A percentile compares a stretch with the other conserved stretches of the same genome.
Evolutionary conservation across 2,797 vertebrate genomes (phyloP).

Genomic region (Enteromius trimaculatus): DNA sequence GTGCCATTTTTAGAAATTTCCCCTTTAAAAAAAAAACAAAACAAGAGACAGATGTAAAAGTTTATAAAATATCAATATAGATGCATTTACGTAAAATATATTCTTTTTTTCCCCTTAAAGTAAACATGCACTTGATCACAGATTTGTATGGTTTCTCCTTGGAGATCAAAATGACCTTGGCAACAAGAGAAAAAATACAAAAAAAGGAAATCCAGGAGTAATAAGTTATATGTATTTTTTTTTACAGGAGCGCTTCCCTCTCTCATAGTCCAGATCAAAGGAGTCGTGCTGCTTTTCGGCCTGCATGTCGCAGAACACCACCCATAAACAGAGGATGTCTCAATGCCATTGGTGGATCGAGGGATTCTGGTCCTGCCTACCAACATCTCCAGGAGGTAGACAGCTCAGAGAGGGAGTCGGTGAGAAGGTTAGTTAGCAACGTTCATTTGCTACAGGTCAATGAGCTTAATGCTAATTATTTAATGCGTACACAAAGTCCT

Average conservation of each 20-base stretch:
- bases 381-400: conserved; percentile 79
- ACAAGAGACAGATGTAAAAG: background rate
- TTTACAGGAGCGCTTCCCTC: conserved; percentile 66
- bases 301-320: conserved; percentile 69
- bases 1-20: background rate
- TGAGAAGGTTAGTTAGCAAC: conserved; percentile 68
- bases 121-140: background rate
- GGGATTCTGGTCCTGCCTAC: conserved; percentile 77
- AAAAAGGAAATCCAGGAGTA: background rate
- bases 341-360: conserved; percentile 72
- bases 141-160: background rate
- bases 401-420: conserved; percentile 69
- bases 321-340: conserved; percentile 72
- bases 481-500: background rate
- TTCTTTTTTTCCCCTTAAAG: too few relatives aligned
- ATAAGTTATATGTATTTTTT: background rate
- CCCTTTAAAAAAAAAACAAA: too few relatives aligned
- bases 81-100: background rate
- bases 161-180: background rate
- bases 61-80: background rate
- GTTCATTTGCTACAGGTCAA: conserved; percentile 14
- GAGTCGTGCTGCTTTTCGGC: conserved; percentile 63
- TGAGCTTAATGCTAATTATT: conserved; percentile 35
- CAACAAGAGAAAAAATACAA: background rate
- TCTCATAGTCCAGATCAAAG: conserved; percentile 71